A percentile compares a stretch with the other conserved stretches of the same genome.
phyloP scores from a whole-genome alignment of 2,113 vertebrate genomes.

The Leptobrachium ailaonicum region DNA sequence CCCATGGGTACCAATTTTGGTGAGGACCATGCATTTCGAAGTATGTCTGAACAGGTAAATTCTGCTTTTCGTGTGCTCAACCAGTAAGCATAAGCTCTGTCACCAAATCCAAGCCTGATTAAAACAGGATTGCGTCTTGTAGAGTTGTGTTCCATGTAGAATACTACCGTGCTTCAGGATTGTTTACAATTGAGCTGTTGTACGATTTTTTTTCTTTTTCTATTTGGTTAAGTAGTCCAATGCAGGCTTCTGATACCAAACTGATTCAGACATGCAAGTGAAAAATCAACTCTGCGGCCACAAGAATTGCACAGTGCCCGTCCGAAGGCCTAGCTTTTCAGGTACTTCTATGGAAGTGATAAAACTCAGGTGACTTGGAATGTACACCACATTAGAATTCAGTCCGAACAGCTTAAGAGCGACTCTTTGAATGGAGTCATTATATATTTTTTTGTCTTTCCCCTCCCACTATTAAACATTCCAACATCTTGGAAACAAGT shows the following conservation, averaged over 20 bases:
- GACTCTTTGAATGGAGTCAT: conserved; percentile 75
- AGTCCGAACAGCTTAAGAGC: conserved; percentile 70
- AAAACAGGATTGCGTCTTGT: conserved; percentile 63
- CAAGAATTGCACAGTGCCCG: conserved; percentile 80
- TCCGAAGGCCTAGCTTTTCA: conserved; percentile 81
- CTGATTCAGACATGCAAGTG: neutral
- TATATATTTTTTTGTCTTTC: conserved; percentile 73
- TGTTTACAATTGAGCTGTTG: conserved; percentile 86
- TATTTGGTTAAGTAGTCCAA: conserved; percentile 56
- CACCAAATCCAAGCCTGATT: conserved; percentile 78
- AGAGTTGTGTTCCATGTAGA: conserved; percentile 79
- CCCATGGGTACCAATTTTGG: conserved; percentile 65
- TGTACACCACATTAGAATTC: conserved; percentile 80
- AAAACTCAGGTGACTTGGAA: conserved; percentile 96
- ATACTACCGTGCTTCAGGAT: conserved; percentile 80
- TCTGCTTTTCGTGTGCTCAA: conserved; percentile 83
- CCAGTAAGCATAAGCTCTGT: conserved; percentile 96
- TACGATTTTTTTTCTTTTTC: conserved; percentile 79
- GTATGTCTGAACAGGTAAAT: conserved; percentile 80
- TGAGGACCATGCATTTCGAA: conserved; percentile 88
- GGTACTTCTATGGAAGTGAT: conserved; percentile 87
- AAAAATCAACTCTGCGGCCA: conserved; percentile 65
- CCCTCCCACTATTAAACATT: conserved; percentile 71
- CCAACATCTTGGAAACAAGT: conserved; percentile 69
- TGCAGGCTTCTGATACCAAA: neutral